Evolutionary conservation across 92 coral and sea anemone genomes (phyloP), one percentile per base, ranked within the genome.

Genomic region (Actinostola sp.): DNA sequence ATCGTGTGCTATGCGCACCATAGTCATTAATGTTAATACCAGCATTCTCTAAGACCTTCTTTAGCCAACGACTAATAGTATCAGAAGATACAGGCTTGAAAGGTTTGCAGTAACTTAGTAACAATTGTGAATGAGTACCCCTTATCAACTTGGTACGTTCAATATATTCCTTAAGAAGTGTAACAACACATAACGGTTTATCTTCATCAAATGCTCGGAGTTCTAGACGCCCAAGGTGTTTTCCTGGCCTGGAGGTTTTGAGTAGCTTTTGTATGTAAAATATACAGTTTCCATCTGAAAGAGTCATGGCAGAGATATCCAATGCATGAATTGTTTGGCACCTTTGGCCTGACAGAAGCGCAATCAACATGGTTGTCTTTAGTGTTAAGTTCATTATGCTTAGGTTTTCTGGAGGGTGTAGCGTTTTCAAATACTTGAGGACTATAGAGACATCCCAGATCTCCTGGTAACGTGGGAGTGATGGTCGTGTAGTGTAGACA

Each of bases 271-370:
- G 21, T 0, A 66, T 39, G 60, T 53, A 53, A 29, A 53, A 53
- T 2, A 53, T 53, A 0, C 60, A 53, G 30, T 63, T 27, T 28
- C 38, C 41, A 34, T 42, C 52, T 17, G 60, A 30, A 41, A 48
- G 59, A 23, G 61, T 66, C 77, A 84, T 72, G 11, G 63, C 29
- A 16, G 15, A 32, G 20, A 63, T 32, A 23, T 75, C 44, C 48
- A 84, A 61, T 19, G 80, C 76, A 46, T 84, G 76, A 19, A 70
- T 54, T 8, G 83, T 76, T 58, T 76, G 88, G 21, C 67, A 66
- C 60, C 78, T 62, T 63, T 82, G 72, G 38, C 82, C 88, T 36
- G 78, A 75, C 33, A 60, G 51, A 39, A 75, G 55, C 0, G 82
- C 82, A 15, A 82, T 44, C 36, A 83, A 26, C 83, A 71, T 83